Base-by-base conservation (phyloP, 2,888 invertebrate genomes). In the Dasypolia templi region DNA sequence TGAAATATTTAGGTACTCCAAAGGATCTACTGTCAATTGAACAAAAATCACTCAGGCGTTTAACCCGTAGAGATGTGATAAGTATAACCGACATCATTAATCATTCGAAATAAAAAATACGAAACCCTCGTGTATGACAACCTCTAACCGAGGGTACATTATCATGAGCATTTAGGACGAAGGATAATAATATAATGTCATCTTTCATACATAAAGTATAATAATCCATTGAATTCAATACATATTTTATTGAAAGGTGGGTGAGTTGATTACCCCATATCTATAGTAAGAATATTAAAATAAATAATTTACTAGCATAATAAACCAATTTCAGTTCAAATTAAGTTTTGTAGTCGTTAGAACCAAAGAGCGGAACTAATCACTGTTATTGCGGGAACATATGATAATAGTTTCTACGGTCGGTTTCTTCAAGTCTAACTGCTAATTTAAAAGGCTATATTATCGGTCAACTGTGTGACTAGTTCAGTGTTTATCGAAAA, bases 11-110 rank as follows among this genome's bases (percentile, higher is more conserved):
- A n/a, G n/a, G n/a, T n/a, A 92, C 91, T 91, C 87, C 75, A 82
- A 90, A 91, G 91, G 91, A 93, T 92, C 87, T 89, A 86, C 91
- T 92, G 92, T 93, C 94, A 93, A 94, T 94, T 93, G 92, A 92
- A 93, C 90, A 91, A 91, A 93, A 93, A 93, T 94, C 93, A 90
- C 90, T 92, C 91, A 91, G 88, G 90, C 90, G 92, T 90, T 92
- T 91, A 93, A 92, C 88, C 77, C 88, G 71, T 72, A 78, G 87
- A 87, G 72, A 87, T 80, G 85, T 82, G 87, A 85, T 87, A 87
- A 86, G 80, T 86, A 77, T 68, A 71, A 80, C 90, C 88, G 85
- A 86, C 86, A 89, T 94, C 96, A 95, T 95, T 94, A 94, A 96
- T 96, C 95, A 96, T 95, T 88, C 89, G 74, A 89, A 79, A 91